Evolutionary conservation across 2,888 invertebrate species (phyloP), one percentile per base, ranked within the genome.

Genomic region (Halictus ligatus): DNA sequence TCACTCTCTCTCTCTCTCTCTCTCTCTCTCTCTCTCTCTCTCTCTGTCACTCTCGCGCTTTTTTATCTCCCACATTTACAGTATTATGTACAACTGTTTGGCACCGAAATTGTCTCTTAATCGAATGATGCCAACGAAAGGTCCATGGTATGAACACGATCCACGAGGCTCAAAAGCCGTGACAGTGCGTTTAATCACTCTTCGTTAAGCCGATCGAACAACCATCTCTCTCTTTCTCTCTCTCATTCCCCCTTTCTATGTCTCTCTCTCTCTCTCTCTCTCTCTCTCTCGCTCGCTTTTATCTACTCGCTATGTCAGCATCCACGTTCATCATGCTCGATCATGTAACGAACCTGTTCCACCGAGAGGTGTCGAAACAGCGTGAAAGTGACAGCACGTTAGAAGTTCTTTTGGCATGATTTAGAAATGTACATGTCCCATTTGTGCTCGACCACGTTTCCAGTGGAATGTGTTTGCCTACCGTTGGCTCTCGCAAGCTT

Each of bases 71-170:
- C 93, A 94, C 91, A 91, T 93, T 94, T 93, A 93, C 92, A 93
- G 92, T 94, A 94, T 92, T 95, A 94, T 95, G 86, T 95, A 94
- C 94, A 95, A 93, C 93, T 94, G 87, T 94, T 94, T 95, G 95
- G 95, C 95, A 95, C 94, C 94, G 91, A 89, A 93, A 93, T 89
- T 92, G 83, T 86, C 81, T 85, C 83, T 86, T 83, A 79, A 84
- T 85, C 87, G 89, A 81, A 87, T 78, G 90, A 89, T 89, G 87
- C 89, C 89, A 89, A 84, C 83, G 83, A 87, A 90, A 73, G 82
- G 82, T 90, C 85, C 85, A 89, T 83, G 25, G 67, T 78, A 84
- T 83, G 88, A 90, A 86, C 83, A 84, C 81, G 75, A 87, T 80
- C 73, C 82, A 78, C 81, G 83, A 80, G 50, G 67, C 73, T 73